phyloP scores from a whole-genome alignment of 2,113 vertebrate genomes.

The Nettapus auritus region DNA sequence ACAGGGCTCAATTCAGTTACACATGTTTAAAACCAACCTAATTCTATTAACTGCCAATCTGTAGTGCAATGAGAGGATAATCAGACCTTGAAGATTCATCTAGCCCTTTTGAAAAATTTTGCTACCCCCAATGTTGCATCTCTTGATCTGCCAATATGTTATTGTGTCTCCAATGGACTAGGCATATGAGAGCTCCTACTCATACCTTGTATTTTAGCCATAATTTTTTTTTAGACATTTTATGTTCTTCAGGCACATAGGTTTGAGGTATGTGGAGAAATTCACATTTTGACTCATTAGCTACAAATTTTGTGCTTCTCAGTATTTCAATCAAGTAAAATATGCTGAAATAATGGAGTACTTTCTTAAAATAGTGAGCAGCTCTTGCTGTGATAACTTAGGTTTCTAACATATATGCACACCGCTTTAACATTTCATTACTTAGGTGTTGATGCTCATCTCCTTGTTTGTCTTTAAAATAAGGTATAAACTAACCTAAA shows the following conservation, averaged over 20 bases:
- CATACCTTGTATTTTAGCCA: not conserved
- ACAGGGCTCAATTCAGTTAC: slow-evolving; percentile 36
- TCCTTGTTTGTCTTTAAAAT: not conserved
- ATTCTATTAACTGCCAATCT: slow-evolving; percentile 43
- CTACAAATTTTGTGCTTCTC: not conserved
- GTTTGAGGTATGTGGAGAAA: not conserved
- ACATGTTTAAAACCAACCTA: slow-evolving; percentile 13
- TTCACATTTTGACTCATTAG: not conserved
- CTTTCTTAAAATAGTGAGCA: not conserved
- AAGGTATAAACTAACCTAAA: not conserved
- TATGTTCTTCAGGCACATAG: not conserved
- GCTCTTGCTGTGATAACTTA: not conserved
- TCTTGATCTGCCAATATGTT: not conserved
- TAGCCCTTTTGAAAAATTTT: slow-evolving; percentile 2
- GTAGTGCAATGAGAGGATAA: slow-evolving; percentile 1
- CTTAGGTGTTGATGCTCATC: not conserved
- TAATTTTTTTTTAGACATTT: not conserved
- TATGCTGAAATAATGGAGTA: not conserved
- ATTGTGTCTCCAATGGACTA: not conserved
- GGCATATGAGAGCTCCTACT: not conserved
- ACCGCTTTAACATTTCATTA: not conserved
- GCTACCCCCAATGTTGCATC: not conserved
- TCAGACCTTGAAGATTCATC: slow-evolving; percentile 9
- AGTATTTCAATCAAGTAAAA: not conserved
- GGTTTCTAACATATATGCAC: not conserved